Base-by-base conservation (phyloP, 2,888 invertebrate genomes). In the Beris morrisii region DNA sequence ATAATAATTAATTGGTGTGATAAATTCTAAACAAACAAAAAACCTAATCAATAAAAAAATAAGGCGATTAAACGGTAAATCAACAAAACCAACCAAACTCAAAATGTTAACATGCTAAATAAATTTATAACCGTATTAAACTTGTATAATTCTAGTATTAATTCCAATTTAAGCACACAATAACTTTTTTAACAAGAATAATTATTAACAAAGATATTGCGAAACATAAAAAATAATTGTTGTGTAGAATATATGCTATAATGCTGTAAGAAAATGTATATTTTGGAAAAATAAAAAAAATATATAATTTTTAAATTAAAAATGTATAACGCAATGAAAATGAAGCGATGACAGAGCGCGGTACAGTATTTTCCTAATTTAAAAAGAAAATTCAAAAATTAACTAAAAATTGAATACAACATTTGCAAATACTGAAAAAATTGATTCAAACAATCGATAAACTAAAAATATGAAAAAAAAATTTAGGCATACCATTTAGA, bases 341-440 rank as follows among this genome's bases (percentile, higher is more conserved):
- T 38, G 2, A 38, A 38, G 38, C 53, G 61, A 13, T 48, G 63
- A 64, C 66, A 66, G 72, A 72, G 70, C 71, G 70, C 72, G 71
- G 71, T 72, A 69, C 67, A 68, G 61, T 67, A 69, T 69, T 70
- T 70, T 72, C 70, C 70, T 13, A 48, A 56, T 48, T 28, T 11
- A 48, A 11, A 11, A 13, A 13, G 12, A 48, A 48, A 11, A 13
- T 48, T 6, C 5, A 48, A 11, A n/a, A 48, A 44, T 12, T 2
- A 44, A 48, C 5, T 11, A 48, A 11, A 48, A 48, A 6, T 11
- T 5, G 2, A 13, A 48, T 13, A 12, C 5, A 13, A 6, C 3
- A 11, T 48, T 11, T 6, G 48, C n/a, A 48, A 12, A 48, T 22
- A 22, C 22, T 22, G 22, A 22, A 22, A 22, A 28, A 48, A 56